Evolutionary conservation across 2,797 vertebrate genomes (phyloP).

Genomic region (Urosaurus nigricauda): DNA sequence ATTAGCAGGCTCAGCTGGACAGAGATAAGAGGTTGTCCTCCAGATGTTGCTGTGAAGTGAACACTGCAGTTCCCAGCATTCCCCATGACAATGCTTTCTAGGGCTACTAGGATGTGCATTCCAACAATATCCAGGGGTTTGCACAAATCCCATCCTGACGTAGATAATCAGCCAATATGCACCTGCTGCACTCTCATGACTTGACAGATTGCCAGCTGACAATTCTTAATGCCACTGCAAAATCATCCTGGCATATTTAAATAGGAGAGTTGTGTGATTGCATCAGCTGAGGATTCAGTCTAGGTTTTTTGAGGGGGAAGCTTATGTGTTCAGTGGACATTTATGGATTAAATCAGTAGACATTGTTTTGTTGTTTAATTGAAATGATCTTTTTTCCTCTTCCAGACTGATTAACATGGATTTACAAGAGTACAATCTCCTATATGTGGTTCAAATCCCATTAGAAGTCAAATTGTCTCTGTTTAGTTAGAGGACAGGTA

Average conservation of each 20-base stretch:
- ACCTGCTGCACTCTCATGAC: no score
- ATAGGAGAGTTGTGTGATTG: neutral
- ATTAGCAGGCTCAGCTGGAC: neutral
- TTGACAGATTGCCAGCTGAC: neutral
- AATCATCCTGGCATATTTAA: neutral
- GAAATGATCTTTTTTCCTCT: neutral
- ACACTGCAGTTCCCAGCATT: no score
- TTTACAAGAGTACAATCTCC: neutral
- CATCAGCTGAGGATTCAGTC: no score
- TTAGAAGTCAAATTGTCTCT: neutral
- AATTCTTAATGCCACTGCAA: neutral
- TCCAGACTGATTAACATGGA: neutral
- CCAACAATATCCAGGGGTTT: no score
- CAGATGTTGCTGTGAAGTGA: no score
- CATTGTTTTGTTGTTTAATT: neutral
- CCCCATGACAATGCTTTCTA: no score
- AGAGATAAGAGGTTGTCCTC: neutral
- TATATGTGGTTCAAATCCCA: neutral
- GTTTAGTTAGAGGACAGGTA: constrained; percentile 5
- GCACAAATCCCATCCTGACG: no score
- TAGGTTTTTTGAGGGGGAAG: neutral
- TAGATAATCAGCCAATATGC: neutral
- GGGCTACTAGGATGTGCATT: no score
- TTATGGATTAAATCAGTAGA: neutral
- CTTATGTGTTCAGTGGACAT: neutral